These are phyloP conservation scores for Synergus japonicus DNA, from an alignment of 2,888 invertebrate species.

Conservation along the genomic window DNA sequence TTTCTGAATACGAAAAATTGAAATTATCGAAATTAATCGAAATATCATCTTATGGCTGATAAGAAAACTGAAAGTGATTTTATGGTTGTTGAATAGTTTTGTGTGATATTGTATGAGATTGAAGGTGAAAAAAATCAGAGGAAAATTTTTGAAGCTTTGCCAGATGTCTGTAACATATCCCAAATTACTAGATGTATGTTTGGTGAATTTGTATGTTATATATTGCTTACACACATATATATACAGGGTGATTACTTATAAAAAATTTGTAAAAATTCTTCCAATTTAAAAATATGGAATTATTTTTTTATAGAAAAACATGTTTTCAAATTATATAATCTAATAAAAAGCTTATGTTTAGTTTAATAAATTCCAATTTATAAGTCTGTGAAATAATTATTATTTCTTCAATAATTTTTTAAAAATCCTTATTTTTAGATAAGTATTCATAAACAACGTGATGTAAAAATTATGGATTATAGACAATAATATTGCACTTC, in stretches of 20 bases:
- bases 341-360: neutral
- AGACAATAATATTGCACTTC: neutral
- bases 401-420: neutral
- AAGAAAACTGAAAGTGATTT: constrained; percentile 29
- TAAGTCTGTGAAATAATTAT: neutral
- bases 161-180: neutral
- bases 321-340: no score
- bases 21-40: constrained; percentile 44
- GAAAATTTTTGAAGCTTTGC: neutral
- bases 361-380: neutral
- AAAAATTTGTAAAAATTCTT: neutral
- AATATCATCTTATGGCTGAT: constrained; percentile 63
- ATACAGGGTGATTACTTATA: constrained; percentile 13
- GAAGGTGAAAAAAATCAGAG: neutral
- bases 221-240: neutral
- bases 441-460: neutral
- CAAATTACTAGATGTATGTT: neutral
- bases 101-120: constrained; percentile 10
- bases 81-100: neutral
- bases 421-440: constrained; percentile 5
- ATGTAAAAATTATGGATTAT: neutral
- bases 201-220: neutral
- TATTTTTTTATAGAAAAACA: no score
- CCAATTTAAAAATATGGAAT: constrained; percentile 2
- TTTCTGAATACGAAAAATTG: constrained; percentile 39